phyloP scores from a whole-genome alignment of 2,113 vertebrate genomes.

The Pseudopipra pipra region DNA sequence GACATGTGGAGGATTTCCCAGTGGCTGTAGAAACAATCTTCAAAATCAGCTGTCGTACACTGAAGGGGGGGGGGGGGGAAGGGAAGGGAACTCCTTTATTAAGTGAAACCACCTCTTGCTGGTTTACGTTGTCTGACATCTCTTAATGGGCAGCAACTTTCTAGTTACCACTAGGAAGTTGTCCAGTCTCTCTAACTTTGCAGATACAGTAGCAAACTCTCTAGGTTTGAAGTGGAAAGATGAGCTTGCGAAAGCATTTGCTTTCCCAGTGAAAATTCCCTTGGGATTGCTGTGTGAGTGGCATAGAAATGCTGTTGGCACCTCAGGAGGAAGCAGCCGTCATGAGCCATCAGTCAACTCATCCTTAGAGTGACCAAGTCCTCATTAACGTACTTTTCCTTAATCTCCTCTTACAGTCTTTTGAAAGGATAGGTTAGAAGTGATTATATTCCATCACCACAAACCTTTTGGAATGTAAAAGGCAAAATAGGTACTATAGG shows the following conservation, averaged over 20 bases:
- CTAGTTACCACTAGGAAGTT: background rate
- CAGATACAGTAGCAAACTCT: background rate
- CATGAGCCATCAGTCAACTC: background rate
- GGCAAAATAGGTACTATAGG: background rate
- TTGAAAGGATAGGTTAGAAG: background rate
- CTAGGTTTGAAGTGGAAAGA: background rate
- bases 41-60: conserved; percentile 27
- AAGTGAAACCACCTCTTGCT: conserved; percentile 28
- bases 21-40: background rate
- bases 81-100: background rate
- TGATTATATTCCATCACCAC: background rate
- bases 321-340: background rate
- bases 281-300: background rate
- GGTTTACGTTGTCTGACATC: conserved; percentile 4
- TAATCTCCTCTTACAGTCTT: background rate
- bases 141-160: conserved; percentile 14
- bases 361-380: background rate
- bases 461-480: background rate
- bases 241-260: background rate
- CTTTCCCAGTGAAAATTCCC: background rate
- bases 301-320: background rate
- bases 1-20: background rate
- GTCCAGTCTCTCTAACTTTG: background rate
- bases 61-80: background rate
- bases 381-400: background rate